A percentile compares a stretch with the other conserved stretches of the same genome.
phyloP scores from a whole-genome alignment of 2,797 vertebrate genomes.

The Malurus splendens region DNA sequence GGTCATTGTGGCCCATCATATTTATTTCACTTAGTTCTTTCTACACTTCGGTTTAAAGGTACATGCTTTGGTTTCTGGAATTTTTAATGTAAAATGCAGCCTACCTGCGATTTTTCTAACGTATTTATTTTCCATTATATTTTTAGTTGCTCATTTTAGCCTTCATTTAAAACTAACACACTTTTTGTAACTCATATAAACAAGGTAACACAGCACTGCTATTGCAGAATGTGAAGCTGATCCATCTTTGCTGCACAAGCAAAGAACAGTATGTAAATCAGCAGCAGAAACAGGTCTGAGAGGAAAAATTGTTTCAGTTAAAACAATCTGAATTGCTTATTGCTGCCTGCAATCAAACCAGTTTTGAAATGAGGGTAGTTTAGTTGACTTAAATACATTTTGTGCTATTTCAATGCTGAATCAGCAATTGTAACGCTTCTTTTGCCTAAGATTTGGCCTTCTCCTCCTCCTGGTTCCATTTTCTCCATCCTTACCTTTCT shows the following conservation, averaged over 20 bases:
- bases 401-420: not conserved
- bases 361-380: not conserved
- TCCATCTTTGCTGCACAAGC: not conserved
- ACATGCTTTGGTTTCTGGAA: not conserved
- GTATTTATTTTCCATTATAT: not conserved
- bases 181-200: not conserved
- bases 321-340: not conserved
- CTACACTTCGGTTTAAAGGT: not conserved
- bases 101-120: not conserved
- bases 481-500: not conserved
- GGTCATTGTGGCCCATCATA: not conserved
- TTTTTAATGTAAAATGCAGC: not conserved
- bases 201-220: not conserved
- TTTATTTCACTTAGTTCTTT: not conserved
- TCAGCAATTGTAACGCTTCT: not conserved
- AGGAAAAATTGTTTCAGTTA: not conserved
- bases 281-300: conserved; percentile 4
- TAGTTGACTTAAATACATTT: not conserved
- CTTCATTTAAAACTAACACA: accelerated
- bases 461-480: not conserved
- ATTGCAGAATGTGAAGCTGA: not conserved
- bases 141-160: not conserved
- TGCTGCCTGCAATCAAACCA: not conserved
- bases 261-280: not conserved
- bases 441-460: not conserved